Percentiles rank a stretch among this genome's conserved stretches.
phyloP scores from a whole-genome alignment of 2,113 vertebrate genomes.

The Holacanthus passer region DNA sequence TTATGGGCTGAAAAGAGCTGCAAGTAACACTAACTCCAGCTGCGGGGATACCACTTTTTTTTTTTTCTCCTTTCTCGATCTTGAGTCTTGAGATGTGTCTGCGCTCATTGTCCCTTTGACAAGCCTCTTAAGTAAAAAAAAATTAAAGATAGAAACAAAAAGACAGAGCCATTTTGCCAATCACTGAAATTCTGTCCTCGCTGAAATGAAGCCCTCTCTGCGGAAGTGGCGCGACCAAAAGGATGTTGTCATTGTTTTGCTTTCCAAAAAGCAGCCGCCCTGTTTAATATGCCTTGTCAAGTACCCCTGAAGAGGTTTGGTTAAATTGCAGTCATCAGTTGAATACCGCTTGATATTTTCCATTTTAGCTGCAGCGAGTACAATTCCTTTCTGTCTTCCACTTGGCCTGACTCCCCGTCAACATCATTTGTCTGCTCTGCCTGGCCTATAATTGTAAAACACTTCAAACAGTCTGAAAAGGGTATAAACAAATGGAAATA shows the following conservation, averaged over 20 bases:
- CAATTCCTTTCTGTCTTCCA: slow-evolving; percentile 70
- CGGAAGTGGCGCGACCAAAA: not conserved
- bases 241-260: slow-evolving; percentile 50
- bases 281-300: slow-evolving; percentile 70
- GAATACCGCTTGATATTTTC: slow-evolving; percentile 74
- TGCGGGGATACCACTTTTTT: slow-evolving; percentile 7
- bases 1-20: slow-evolving; percentile 22
- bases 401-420: slow-evolving; percentile 68
- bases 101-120: not conserved
- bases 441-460: slow-evolving; percentile 74
- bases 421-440: slow-evolving; percentile 71
- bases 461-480: slow-evolving; percentile 69
- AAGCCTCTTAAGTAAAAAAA: not conserved
- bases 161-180: not conserved
- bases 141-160: slow-evolving; percentile 39
- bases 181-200: slow-evolving; percentile 11
- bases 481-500: slow-evolving; percentile 65
- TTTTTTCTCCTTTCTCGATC: not conserved
- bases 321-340: slow-evolving; percentile 76
- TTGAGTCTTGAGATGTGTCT: not conserved
- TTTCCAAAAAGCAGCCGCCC: slow-evolving; percentile 48
- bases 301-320: slow-evolving; percentile 64
- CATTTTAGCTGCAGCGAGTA: slow-evolving; percentile 61
- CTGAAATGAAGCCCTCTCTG: not conserved
- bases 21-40: not conserved